Evolutionary conservation across 1,140 invertebrate species (phyloP), one percentile per base, ranked within the genome.

Genomic region (Dendrolimus kikuchii): DNA sequence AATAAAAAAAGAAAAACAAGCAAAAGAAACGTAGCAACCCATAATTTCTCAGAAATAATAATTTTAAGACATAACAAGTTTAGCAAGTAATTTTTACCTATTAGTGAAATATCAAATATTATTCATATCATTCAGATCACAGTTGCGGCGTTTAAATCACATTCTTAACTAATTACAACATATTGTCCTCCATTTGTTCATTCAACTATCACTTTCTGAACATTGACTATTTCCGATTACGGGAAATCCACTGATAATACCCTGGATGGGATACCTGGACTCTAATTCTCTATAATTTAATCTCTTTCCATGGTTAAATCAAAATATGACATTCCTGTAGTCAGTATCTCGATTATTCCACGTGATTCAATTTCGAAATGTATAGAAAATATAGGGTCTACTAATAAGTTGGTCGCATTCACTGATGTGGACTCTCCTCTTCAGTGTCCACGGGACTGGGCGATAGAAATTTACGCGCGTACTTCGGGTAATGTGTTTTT

Each of bases 401-500:
- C 23, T 23, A 23, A 23, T 23, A 23, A 23, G 23, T 40, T 49
- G 57, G 51, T 68, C 57, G 66, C 64, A 60, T 61, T 89, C 90
- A 90, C 89, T 92, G 92, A 86, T 92, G 92, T 64, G 92, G 92
- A 79, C 92, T 92, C 81, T 94, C 93, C 77, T 93, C 93, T 71
- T 93, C 91, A 50, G 92, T 93, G 69, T 95, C 94, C 65, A 95
- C 91, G 53, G 94, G 94, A 74, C 93, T 94, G 59, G 94, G 94
- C 62, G 94, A 95, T 43, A 95, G 89, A 87, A 94, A 95, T 88
- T 95, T 95, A 57, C 94, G 89, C 67, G 94, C 93, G 83, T 95
- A 95, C 87, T 96, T 96, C 55, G 94, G 95, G 88, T 94, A 95
- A 87, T 96, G 95, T 62, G 95, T 96, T 88, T 96, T 96, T 85